Conservation (phyloP, 2,113 vertebrate genomes). For the Corythaeola cristata region DNA sequence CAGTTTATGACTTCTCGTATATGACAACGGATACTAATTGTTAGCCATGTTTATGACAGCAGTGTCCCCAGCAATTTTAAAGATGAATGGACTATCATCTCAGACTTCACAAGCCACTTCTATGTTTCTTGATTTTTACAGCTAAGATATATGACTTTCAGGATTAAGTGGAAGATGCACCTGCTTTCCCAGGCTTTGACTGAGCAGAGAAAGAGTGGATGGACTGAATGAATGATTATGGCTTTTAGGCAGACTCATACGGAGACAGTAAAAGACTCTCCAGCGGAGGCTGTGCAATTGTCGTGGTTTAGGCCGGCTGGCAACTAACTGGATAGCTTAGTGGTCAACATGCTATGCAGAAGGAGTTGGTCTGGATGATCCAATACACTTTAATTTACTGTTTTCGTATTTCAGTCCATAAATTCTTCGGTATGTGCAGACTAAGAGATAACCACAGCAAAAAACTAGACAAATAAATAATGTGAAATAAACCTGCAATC, state of each 20-base stretch:
- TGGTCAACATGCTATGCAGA: background rate
- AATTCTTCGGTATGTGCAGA: background rate
- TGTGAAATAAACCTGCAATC: background rate
- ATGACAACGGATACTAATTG: constrained; percentile 1
- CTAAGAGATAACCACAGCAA: background rate
- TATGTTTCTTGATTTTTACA: background rate
- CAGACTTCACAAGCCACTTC: background rate
- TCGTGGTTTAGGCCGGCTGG: too few species aligned
- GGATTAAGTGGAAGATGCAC: background rate
- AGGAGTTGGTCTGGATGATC: background rate
- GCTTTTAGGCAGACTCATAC: background rate
- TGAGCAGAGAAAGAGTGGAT: background rate
- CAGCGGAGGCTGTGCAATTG: background rate
- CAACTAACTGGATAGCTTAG: background rate
- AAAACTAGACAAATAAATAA: background rate
- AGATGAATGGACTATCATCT: constrained; percentile 1
- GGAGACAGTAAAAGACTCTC: background rate
- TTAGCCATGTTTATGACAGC: background rate
- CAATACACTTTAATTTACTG: background rate
- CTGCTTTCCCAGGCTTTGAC: constrained; percentile 30
- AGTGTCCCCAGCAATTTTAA: background rate
- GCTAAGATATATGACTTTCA: background rate
- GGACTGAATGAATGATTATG: background rate
- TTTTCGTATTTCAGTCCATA: background rate
- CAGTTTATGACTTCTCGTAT: background rate